A percentile compares a stretch with the other conserved stretches of the same genome.
These are phyloP conservation scores for Acanthurus leucopareius DNA, from an alignment of 2,797 vertebrate species.

Conservation along the genomic window DNA sequence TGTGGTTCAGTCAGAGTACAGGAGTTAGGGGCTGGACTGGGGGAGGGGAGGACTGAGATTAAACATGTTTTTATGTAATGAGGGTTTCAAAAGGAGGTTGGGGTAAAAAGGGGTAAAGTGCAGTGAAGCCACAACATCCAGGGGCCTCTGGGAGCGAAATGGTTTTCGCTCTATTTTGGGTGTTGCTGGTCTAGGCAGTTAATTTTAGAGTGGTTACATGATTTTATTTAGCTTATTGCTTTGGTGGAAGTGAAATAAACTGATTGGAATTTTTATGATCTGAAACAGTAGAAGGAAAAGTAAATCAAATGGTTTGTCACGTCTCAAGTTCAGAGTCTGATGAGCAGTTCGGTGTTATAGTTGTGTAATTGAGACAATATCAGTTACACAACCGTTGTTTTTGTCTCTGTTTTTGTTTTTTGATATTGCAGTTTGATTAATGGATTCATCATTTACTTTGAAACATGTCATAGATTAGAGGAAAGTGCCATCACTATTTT, in stretches of 20 bases:
- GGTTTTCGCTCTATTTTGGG: slow-evolving; percentile 26
- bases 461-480: not conserved
- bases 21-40: slow-evolving; percentile 57
- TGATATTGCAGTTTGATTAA: not conserved
- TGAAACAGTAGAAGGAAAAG: not conserved
- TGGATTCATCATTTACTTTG: not conserved
- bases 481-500: not conserved
- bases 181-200: not conserved
- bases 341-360: too few species aligned
- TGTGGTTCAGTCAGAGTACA: slow-evolving; percentile 66
- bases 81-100: slow-evolving; percentile 68
- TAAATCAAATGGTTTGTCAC: not conserved
- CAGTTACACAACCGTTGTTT: not conserved
- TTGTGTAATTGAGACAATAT: not conserved
- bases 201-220: not conserved
- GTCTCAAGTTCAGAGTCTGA: slow-evolving; percentile 2
- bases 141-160: slow-evolving; percentile 11
- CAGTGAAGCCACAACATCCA: slow-evolving; percentile 41
- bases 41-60: slow-evolving; percentile 71
- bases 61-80: slow-evolving; percentile 82
- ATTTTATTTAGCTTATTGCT: slow-evolving; percentile 14
- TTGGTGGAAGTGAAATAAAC: not conserved
- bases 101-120: slow-evolving; percentile 57
- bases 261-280: not conserved
- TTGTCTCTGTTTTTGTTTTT: not conserved